Conservation (phyloP, 2,888 invertebrate species). For the Leucoma salicis region DNA sequence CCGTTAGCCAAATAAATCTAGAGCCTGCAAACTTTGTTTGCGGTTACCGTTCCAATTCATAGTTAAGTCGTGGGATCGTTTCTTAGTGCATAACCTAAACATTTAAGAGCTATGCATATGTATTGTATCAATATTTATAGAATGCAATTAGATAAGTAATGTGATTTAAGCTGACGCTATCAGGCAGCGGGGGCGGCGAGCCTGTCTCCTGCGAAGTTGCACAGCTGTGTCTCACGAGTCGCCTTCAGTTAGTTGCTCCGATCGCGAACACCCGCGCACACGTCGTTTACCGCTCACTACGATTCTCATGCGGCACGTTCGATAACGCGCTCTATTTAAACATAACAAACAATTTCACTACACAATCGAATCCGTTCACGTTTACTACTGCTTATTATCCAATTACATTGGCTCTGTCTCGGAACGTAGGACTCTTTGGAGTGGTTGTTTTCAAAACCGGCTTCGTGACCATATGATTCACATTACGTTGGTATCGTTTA, state of each 20-base stretch:
- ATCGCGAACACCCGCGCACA: slow-evolving; percentile 64
- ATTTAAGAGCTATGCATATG: slow-evolving; percentile 50
- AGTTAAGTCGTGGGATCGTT: slow-evolving; percentile 62
- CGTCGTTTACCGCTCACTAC: slow-evolving; percentile 47
- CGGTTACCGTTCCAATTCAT: slow-evolving; percentile 43
- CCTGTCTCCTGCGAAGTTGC: slow-evolving; percentile 31
- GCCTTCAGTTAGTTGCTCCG: slow-evolving; percentile 65
- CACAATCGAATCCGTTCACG: slow-evolving; percentile 49
- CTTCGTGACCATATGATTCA: slow-evolving; percentile 68
- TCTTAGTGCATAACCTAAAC: slow-evolving; percentile 41
- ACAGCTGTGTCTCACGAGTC: slow-evolving; percentile 26
- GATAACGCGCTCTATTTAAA: slow-evolving; percentile 74
- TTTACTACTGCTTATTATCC: slow-evolving; percentile 37
- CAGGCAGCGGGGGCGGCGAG: slow-evolving; percentile 49
- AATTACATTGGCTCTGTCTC: slow-evolving; percentile 33
- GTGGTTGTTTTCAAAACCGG: slow-evolving; percentile 52
- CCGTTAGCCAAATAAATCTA: slow-evolving; percentile 25
- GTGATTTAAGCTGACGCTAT: slow-evolving; percentile 56
- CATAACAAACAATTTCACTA: slow-evolving; percentile 53
- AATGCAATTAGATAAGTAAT: slow-evolving; percentile 69
- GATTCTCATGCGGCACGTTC: slow-evolving; percentile 39
- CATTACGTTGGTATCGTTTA: slow-evolving; percentile 46
- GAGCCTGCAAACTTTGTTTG: slow-evolving; percentile 18
- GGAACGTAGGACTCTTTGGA: slow-evolving; percentile 33
- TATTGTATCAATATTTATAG: slow-evolving; percentile 54